Base-by-base conservation (phyloP, 2,113 vertebrate genomes). In the Salvelinus alpinus region DNA sequence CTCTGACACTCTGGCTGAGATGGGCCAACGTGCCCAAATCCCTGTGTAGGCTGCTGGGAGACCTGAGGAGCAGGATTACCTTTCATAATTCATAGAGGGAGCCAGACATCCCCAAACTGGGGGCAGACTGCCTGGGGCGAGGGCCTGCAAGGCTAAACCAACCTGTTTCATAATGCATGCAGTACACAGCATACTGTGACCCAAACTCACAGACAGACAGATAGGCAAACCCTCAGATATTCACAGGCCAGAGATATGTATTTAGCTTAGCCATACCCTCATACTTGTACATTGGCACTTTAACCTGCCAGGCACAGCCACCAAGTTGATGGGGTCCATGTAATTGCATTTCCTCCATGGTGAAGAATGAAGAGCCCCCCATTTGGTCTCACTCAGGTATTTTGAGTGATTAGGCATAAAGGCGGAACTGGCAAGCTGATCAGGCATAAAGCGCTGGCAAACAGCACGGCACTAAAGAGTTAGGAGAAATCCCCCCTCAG, bases 1-100 rank as follows among this genome's bases (percentile, higher is more conserved):
- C 79, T 77, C 62, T 31, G 70, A 89, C 89, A 85, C 60, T 65
- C 78, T 62, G 57, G 44, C 81, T 60, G 64, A 80, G 87, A 84
- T 78, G 76, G 80, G 16, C 59, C 74, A 79, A 78, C 72, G 79
- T 80, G 14, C 74, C 83, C 72, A 74, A 81, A 86, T 85, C 83
- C 84, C 80, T 88, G 85, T 84, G 76, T 72, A 82, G 66, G 84
- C 73, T 85, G 60, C 78, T 24, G 68, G 85, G 82, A 79, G 84
- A 82, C 83, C 85, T 77, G 54, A 51, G 59, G 59, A 64, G 82
- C 66, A 69, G 80, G 86, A 89, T 89, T 83, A 79, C 82, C 78
- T 81, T 93, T 92, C 87, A 94, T 93, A 92, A 93, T 94, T 93
- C 89, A 94, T 93, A 80, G 83, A 81, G 59, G 74, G 70, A 82